phyloP scores from a whole-genome alignment of 2,113 vertebrate species.

The Clinocottus analis region DNA sequence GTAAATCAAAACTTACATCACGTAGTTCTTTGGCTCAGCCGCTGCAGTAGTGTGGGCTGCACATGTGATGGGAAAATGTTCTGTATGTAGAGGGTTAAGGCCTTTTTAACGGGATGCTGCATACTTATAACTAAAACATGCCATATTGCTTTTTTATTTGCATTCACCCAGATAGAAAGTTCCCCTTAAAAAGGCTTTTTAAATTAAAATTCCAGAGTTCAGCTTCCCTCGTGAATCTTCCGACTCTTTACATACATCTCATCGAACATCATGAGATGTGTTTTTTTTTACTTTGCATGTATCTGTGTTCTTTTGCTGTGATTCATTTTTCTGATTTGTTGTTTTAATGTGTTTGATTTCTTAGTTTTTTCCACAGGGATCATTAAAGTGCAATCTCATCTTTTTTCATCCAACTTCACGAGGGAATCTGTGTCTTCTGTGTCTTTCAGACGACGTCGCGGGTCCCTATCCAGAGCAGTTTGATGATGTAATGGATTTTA shows the following conservation, averaged over 20 bases:
- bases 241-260: background rate
- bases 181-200: background rate
- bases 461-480: conserved; percentile 92
- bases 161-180: background rate
- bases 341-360: background rate
- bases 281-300: background rate
- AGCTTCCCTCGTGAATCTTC: background rate
- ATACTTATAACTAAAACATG: background rate
- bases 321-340: background rate
- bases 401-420: background rate
- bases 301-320: background rate
- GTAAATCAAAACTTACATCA: too few species aligned
- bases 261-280: background rate
- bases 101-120: background rate
- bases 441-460: conserved; percentile 86
- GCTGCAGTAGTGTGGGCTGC: background rate
- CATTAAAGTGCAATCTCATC: conserved; percentile 9
- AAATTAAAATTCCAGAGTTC: background rate
- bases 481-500: conserved; percentile 97
- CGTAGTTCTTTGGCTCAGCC: background rate
- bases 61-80: background rate
- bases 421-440: conserved; percentile 14
- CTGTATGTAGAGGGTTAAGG: background rate
- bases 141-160: background rate
- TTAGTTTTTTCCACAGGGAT: conserved; percentile 5